Base-by-base conservation (phyloP, 2,113 vertebrate genomes). In the Indri indri region DNA sequence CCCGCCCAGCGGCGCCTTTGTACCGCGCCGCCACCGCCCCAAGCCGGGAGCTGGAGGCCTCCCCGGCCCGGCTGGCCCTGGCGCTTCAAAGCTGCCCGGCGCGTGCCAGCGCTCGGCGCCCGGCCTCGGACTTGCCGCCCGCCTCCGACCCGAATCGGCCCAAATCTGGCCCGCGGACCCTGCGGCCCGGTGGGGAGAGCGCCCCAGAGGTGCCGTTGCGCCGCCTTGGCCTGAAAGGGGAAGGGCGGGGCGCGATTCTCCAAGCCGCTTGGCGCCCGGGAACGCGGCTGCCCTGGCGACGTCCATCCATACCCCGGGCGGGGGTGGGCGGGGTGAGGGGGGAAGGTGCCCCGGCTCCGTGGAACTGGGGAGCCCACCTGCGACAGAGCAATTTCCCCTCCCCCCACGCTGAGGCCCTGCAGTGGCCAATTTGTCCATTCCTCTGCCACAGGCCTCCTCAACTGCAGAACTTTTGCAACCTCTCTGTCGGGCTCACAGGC, bases 1-100 rank as follows among this genome's bases (percentile, higher is more conserved):
- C 81, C 93, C 6, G 57, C 50, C 83, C 94, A 63, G 76, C 88
- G 37, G 96, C 11, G 59, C 61, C 91, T 97, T 97, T 98, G 97
- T 97, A 70, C 68, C 16, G 6, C 17, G 68, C 90, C 63, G 47
- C 73, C 94, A 6, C 73, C 74, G 65, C 70, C 70, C 68, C 57
- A 6, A 81, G 63, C 76, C 88, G 52, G 0, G 34, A 86, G 81
- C 52, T 11, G 1, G 27, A 92, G 94, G 85, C 90, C 30, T 23
- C 83, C 37, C 22, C 0, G 68, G 66, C 88, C 81, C 0, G 2
- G 50, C 66, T 5, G 32, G 65, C 42, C 47, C 47, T 3, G 54
- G 83, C 30, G 52, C 87, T 97, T 97, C 91, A 96, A 97, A 96
- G 89, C 81, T 66, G 63, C 83, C 80, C n/a, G 98, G 96, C 98